phyloP scores from a whole-genome alignment of 2,113 vertebrate species.

The Xerus inauris region DNA sequence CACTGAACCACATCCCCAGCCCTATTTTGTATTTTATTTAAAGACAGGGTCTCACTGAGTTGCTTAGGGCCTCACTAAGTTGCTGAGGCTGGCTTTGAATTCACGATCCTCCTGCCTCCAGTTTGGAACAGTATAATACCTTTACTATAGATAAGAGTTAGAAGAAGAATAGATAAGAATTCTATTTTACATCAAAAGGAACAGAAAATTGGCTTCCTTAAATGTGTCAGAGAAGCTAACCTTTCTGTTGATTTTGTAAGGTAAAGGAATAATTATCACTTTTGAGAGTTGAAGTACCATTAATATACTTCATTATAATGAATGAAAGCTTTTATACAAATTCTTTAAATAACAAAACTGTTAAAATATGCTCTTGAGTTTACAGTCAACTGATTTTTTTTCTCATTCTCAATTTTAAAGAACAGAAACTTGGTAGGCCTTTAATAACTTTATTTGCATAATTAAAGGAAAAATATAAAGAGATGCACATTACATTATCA shows the following conservation, averaged over 20 bases:
- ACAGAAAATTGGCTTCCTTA: not conserved
- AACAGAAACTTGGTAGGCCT: not conserved
- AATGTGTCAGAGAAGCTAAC: not conserved
- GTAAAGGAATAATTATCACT: constrained; percentile 51
- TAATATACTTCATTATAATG: constrained; percentile 37
- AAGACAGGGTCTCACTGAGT: too few species aligned
- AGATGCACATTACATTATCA: constrained; percentile 17
- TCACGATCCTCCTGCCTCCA: not conserved
- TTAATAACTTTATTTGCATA: constrained; percentile 43
- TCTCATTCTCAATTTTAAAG: constrained; percentile 40
- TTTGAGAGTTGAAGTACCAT: constrained; percentile 24
- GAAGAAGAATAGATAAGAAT: not conserved
- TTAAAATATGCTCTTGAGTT: constrained; percentile 52
- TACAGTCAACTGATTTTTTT: constrained; percentile 28
- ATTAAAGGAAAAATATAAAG: constrained; percentile 47
- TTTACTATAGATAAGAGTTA: constrained; percentile 3
- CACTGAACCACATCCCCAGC: too few species aligned
- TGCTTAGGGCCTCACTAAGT: too few species aligned
- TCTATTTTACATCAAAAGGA: constrained; percentile 40
- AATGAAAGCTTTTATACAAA: constrained; percentile 6
- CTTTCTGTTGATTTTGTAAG: constrained; percentile 42
- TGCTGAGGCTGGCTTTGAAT: too few species aligned
- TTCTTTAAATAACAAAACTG: constrained; percentile 27
- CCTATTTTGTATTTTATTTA: too few species aligned
- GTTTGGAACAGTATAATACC: not conserved